Evolutionary conservation across 2,797 vertebrate genomes (phyloP).

Genomic region (Adelosebastes latens): DNA sequence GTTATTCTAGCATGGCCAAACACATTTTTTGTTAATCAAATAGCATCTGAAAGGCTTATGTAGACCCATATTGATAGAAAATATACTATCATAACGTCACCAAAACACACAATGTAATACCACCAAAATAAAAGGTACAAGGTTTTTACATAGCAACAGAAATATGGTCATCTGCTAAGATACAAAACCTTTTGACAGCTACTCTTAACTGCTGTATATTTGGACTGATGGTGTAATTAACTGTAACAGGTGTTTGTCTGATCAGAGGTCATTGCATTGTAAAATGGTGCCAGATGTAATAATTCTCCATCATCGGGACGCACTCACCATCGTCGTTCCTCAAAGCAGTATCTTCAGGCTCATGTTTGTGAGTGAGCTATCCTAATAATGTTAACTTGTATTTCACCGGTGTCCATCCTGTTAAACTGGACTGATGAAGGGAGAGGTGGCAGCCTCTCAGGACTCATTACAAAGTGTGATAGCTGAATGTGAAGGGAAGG

Average conservation of each 20-base stretch:
- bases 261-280: not conserved
- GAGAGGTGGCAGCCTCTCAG: conserved; percentile 45
- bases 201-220: not conserved
- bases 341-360: conserved; percentile 29
- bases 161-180: not conserved
- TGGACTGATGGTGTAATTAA: not conserved
- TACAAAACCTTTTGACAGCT: not conserved
- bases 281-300: not conserved
- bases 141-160: not conserved
- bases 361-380: conserved; percentile 5
- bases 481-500: conserved; percentile 39
- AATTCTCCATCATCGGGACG: not conserved
- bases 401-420: conserved; percentile 32
- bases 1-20: not conserved
- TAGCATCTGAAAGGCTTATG: not conserved
- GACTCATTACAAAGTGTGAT: conserved; percentile 53
- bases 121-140: not conserved
- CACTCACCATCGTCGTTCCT: conserved; percentile 66
- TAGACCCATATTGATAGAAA: not conserved
- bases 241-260: not conserved
- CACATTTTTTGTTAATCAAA: not conserved
- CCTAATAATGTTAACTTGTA: conserved; percentile 7
- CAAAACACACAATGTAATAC: not conserved
- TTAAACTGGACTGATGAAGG: conserved; percentile 18
- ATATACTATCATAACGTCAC: not conserved